phyloP scores from a whole-genome alignment of 2,113 vertebrate species.

The Sciurus niger region DNA sequence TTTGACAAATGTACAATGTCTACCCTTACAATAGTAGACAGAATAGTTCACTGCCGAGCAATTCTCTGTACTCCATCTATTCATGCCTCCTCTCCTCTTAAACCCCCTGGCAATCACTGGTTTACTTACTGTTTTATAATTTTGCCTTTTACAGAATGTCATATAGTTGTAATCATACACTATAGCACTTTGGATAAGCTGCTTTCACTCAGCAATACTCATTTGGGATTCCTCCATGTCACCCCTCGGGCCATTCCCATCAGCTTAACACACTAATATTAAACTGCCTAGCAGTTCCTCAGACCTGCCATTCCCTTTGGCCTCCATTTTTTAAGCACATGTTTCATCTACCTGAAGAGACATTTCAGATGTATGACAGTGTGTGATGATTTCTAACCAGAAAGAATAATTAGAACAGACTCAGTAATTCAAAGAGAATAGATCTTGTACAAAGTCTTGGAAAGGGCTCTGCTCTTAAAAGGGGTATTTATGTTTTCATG shows the following conservation, averaged over 20 bases:
- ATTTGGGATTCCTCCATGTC: neutral
- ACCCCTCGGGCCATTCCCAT: neutral
- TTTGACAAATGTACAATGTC: neutral
- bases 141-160: constrained; percentile 33
- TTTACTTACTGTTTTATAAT: neutral
- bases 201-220: neutral
- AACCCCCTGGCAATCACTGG: neutral
- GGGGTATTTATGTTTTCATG: neutral
- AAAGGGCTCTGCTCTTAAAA: constrained; percentile 6
- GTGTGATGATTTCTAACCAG: constrained; percentile 4
- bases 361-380: constrained; percentile 18
- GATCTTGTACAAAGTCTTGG: neutral
- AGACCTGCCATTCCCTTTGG: neutral
- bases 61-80: neutral
- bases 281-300: neutral
- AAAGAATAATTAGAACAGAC: neutral
- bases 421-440: neutral
- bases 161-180: neutral
- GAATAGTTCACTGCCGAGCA: neutral
- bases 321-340: neutral
- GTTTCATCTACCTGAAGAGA: neutral
- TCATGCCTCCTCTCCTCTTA: neutral
- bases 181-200: constrained; percentile 10
- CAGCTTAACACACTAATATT: neutral
- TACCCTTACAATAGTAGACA: neutral